Base-by-base conservation (phyloP, 2,888 invertebrate species). In the Hirtodrosophila trivittata region DNA sequence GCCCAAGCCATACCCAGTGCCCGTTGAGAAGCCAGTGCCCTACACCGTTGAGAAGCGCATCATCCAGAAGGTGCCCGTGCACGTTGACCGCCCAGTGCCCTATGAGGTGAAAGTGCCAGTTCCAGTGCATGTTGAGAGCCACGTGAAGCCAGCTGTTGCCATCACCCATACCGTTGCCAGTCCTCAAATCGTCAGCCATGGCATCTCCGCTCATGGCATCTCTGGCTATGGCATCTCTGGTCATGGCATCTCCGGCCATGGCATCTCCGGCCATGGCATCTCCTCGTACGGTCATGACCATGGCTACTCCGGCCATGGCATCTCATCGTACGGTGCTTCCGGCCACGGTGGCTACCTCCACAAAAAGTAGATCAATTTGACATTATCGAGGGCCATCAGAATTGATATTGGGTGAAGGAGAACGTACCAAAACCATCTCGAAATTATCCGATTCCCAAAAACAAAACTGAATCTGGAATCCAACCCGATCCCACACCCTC, bases 41-140 rank as follows among this genome's bases (percentile, higher is more conserved):
- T 93, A 93, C 90, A 93, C 93, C 50, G 93, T 93, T 9, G 92
- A 93, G 83, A 93, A 93, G 77, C 92, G 90, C 30, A 92, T 93
- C 30, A 93, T 93, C 89, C 88, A 89, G 51, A 92, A 90, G 50
- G 88, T 87, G 6, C 94, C 94, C 89, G 92, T 93, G 87, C 94
- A 94, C 75, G 94, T 94, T 12, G 93, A 93, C 75, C 94, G 93
- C 75, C 92, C 93, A 77, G 93, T 94, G 14, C 93, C 94, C 89
- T 93, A 94, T 32, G 94, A 92, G 91, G 93, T 94, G 59, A 94
- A 94, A 90, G 95, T 95, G 66, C 94, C 93, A 84, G 89, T 90
- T 41, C 89, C 89, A 39, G 89, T 90, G 12, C 89, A 90, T 66
- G 75, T 89, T 30, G 87, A 89, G 66, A 87, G 86, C 68, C 90